Base-by-base conservation (phyloP, 2,888 invertebrate species). In the Pocota personata region DNA sequence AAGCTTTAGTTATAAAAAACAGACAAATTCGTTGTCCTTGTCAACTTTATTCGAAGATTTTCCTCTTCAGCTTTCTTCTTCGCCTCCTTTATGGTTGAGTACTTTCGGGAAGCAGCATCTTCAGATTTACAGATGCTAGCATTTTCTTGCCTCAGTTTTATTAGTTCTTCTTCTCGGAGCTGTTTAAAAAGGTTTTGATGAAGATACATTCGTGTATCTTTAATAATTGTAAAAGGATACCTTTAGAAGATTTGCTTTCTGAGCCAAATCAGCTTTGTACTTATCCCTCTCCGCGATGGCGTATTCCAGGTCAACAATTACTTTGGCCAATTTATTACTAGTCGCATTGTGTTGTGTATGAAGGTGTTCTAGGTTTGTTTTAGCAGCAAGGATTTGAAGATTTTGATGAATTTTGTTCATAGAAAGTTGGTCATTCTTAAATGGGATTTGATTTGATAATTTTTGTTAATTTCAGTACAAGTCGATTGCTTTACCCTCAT, bases 341-440 rank as follows among this genome's bases (percentile, higher is more conserved):
- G 90, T 89, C 5, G 89, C 89, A 82, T 91, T 92, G 64, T 91
- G 90, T 73, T 92, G 90, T 0, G 91, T 90, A 14, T 90, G 91
- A 8, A 92, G 80, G 67, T 91, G 90, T 62, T 92, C 91, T 55
- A 92, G 87, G 71, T 91, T 91, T 1, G 92, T 90, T 88, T 92
- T 92, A 5, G 91, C 72, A 6, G 92, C 91, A 4, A 92, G 89
- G 52, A 92, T 90, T 87, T 93, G 92, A 10, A 92, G 88, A 87
- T 92, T 93, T 79, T 92, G 92, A 10, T 92, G 90, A 32, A 92
- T 91, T 55, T 91, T 91, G n/a, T 90, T 88, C 88, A 91, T 91
- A 12, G 90, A 89, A 2, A 91, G 71, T n/a, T 90, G 88, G 35
- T 91, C 92, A 24, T 89, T 89, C 87, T 89, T 27, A n/a, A 55